A percentile compares a stretch with the other conserved stretches of the same genome.
Conservation (phyloP, 2,888 invertebrate species). For the Dysmachus trigonus region DNA sequence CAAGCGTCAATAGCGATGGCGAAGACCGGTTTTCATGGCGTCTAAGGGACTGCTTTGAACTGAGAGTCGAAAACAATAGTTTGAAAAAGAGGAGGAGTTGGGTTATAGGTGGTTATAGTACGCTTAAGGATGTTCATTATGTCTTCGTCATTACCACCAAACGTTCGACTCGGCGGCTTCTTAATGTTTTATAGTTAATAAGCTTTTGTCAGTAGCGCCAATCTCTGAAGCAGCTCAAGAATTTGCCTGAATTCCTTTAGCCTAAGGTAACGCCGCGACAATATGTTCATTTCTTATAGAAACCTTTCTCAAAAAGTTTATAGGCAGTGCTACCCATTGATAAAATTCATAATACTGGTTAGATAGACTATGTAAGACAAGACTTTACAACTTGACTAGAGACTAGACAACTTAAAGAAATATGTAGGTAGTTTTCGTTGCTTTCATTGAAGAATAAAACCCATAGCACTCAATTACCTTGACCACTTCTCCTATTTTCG, state of each 20-base stretch:
- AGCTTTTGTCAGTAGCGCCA: background rate
- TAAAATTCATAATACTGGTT: too few relatives aligned
- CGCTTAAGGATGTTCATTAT: background rate
- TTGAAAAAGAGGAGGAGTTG: background rate
- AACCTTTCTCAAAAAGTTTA: too few relatives aligned
- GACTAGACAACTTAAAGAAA: too few relatives aligned
- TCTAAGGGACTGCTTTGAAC: background rate
- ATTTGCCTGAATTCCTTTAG: background rate
- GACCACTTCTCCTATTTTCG: too few relatives aligned
- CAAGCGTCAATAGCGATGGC: background rate
- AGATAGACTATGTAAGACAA: too few relatives aligned
- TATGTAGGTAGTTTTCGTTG: too few relatives aligned
- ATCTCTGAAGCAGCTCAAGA: background rate
- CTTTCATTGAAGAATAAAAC: too few relatives aligned
- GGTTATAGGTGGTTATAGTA: background rate
- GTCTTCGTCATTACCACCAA: background rate
- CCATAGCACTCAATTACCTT: too few relatives aligned
- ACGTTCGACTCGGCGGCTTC: background rate
- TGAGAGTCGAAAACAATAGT: conserved; percentile 7
- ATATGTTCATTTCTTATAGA: too few relatives aligned
- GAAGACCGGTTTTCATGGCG: background rate
- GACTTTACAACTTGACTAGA: too few relatives aligned
- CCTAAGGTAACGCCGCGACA: background rate
- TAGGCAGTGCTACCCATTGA: too few relatives aligned
- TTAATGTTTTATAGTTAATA: background rate